Evolutionary conservation across 37 sponge, comb jelly and placozoan genomes (phyloP), one percentile per base, ranked within the genome.

Genomic region (Axinella damicornis): DNA sequence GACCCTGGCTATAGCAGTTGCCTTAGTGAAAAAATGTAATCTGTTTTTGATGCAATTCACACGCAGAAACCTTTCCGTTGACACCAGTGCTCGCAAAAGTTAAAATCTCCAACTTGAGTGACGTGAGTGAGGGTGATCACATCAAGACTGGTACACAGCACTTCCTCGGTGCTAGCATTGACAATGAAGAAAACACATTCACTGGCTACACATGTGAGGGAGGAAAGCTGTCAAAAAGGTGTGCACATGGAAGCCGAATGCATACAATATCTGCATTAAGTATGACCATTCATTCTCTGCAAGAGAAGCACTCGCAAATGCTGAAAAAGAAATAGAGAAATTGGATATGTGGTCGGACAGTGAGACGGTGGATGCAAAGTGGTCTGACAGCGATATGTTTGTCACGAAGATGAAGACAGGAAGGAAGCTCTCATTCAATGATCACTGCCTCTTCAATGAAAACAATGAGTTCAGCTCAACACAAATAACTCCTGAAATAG

Each of bases 101-200:
- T 27, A 40, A 5, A 25, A n/a, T 83, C 18, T n/a, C 30, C 20
- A 24, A 41, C 53, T 11, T 62, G 17, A 13, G 20, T 38, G 73
- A 83, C 32, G 27, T 83, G 21, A 72, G 73, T 62, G 28, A 63
- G 25, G 83, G 83, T 31, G 83, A 83, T n/a, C 83, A 83, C 25
- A 22, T 83, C 5, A 35, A 61, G 32, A 52, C 41, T 17, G 63
- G 41, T 0, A 46, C 46, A 4, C 73, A 60, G 32, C 73, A 83
- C 63, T 83, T 53, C 46, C 62, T 83, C 40, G 63, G 72, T 32
- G 41, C 59, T 11, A 57, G 57, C 58, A 39, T 27, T 27, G 22
- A 62, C 32, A 24, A 1, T n/a, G 73, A 73, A 14, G 36, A 21
- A 2, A 40, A 22, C 24, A 60, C 62, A 25, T 73, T 72, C n/a